Evolutionary conservation across 2,888 invertebrate genomes (phyloP), one percentile per base, ranked within the genome.

Genomic region (Salpingus planirostris): DNA sequence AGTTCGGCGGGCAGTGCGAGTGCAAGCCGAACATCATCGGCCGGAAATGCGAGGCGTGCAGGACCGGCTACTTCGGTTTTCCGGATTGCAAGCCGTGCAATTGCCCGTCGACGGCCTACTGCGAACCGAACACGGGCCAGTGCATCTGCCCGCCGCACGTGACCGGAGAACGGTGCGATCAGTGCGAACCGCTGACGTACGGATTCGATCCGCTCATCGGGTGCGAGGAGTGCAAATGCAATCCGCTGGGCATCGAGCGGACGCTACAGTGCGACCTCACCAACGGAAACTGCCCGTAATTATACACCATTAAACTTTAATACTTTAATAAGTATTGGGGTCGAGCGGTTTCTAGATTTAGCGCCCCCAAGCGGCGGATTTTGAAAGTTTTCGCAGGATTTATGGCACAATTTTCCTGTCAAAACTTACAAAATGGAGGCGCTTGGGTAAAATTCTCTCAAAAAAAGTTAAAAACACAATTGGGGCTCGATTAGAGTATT

Each of bases 1-100:
- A 80, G 21, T 96, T 93, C 60, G 98, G 98, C 0, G 98, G 98
- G 0, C 95, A 97, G 62, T 98, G 98, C 60, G 77, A 79, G 3
- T 98, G 98, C 63, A 82, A 82, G 54, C 75, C 82, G 0, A 85
- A 97, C 61, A 86, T 99, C 2, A 93, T 98, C 44, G 97, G 97
- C 1, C 72, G 96, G 15, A 78, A 75, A 1, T 91, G 78, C 52
- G 80, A 80, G 30, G 73, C 77, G 3, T 91, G 91, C 61, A 74
- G 80, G 39, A 89, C 92, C 0, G 96, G 95, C 0, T 95, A 78
- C 65, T 98, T 81, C 56, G 95, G 93, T 1, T 99, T 95, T 63
- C 98, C 98, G 0, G 78, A 92, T 53, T 99, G 98, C 64, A 77
- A 77, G 54, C 80, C 81, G 0, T 93, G 92, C 54, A 76, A 85